Evolutionary conservation across 2,888 invertebrate genomes (phyloP).

Genomic region (Andrena bucephala): DNA sequence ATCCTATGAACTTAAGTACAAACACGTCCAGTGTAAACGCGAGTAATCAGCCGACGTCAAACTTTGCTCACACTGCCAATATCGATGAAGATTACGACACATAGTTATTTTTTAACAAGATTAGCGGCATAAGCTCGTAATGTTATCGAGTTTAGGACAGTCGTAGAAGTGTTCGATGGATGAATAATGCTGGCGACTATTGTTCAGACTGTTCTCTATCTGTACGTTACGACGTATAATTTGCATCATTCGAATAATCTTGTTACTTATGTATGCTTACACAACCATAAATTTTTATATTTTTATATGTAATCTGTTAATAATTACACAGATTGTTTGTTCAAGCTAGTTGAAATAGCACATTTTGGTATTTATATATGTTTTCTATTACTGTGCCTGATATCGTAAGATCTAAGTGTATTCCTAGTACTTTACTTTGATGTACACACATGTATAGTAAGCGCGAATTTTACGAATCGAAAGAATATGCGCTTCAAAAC

Average conservation of each 20-base stretch:
- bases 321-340: slow-evolving; percentile 21
- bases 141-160: slow-evolving; percentile 18
- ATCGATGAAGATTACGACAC: slow-evolving; percentile 84
- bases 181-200: slow-evolving; percentile 23
- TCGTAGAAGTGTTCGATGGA: slow-evolving; percentile 18
- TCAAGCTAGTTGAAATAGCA: slow-evolving; percentile 30
- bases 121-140: slow-evolving; percentile 44
- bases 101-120: slow-evolving; percentile 68
- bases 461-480: slow-evolving; percentile 20
- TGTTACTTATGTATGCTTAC: slow-evolving; percentile 44
- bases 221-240: slow-evolving; percentile 13
- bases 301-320: slow-evolving; percentile 55
- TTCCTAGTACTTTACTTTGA: slow-evolving; percentile 39
- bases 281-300: slow-evolving; percentile 52
- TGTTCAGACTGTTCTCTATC: slow-evolving; percentile 19
- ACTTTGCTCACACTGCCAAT: slow-evolving; percentile 79
- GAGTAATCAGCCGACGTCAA: slow-evolving; percentile 77
- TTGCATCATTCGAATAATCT: slow-evolving; percentile 35
- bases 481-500: slow-evolving; percentile 11
- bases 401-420: slow-evolving; percentile 29
- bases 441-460: slow-evolving; percentile 40
- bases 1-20: slow-evolving; percentile 77
- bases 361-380: slow-evolving; percentile 47
- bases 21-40: slow-evolving; percentile 67
- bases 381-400: slow-evolving; percentile 34